Evolutionary conservation across 2,113 vertebrate genomes (phyloP).

Genomic region (Gambusia holbrooki): DNA sequence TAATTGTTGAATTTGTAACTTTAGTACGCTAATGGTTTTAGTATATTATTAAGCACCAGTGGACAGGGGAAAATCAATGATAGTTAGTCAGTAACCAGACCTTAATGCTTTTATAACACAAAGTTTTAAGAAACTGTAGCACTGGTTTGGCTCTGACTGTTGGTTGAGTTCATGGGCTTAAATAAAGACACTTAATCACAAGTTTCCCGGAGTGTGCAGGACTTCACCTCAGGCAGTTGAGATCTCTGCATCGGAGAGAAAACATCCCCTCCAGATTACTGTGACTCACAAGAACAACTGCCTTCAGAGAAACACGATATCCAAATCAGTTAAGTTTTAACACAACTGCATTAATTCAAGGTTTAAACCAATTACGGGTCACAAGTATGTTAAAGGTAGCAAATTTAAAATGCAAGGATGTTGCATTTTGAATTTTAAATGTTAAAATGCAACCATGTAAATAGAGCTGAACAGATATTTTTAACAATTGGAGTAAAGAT

Average conservation of each 20-base stretch:
- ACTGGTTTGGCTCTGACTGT: conserved; percentile 67
- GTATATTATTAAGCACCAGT: conserved; percentile 28
- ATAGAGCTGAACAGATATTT: not conserved
- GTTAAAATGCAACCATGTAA: not conserved
- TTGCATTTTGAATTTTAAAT: not conserved
- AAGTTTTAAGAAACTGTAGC: conserved; percentile 58
- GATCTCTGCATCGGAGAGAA: conserved; percentile 57
- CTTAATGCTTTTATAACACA: conserved; percentile 51
- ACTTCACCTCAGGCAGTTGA: conserved; percentile 66
- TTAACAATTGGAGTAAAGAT: not conserved
- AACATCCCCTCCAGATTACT: conserved; percentile 63
- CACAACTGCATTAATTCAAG: conserved; percentile 34
- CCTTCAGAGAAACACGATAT: conserved; percentile 53
- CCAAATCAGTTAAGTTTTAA: conserved; percentile 58
- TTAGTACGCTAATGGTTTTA: conserved; percentile 6
- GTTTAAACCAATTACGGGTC: conserved; percentile 24
- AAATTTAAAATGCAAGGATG: conserved; percentile 6
- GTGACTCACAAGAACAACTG: conserved; percentile 75
- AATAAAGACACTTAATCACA: conserved; percentile 78
- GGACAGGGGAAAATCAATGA: conserved; percentile 49
- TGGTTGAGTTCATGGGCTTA: conserved; percentile 73
- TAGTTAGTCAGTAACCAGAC: conserved; percentile 19
- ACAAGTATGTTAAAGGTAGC: not conserved
- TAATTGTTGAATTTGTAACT: conserved; percentile 7
- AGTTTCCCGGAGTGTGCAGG: conserved; percentile 60